Evolutionary conservation across 2,113 vertebrate species (phyloP).

Genomic region (Amblyornis subalaris): DNA sequence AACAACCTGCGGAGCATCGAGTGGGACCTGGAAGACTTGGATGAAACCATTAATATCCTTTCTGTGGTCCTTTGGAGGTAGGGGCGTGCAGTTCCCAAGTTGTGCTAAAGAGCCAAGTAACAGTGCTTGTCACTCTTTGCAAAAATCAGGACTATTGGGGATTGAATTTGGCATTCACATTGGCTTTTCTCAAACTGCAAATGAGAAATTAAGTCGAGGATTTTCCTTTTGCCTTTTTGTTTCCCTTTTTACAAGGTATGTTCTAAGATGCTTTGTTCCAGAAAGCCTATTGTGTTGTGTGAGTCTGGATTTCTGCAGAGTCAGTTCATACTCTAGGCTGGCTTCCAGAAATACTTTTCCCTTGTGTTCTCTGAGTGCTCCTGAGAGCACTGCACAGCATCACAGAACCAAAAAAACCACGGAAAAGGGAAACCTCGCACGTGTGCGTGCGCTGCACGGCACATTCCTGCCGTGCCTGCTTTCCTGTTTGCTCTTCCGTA

Average conservation of each 20-base stretch:
- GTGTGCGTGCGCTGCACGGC: fast-evolving
- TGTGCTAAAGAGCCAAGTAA: not conserved
- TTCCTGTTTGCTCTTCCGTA: not conserved
- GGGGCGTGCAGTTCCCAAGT: fast-evolving
- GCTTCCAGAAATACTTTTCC: conserved; percentile 2
- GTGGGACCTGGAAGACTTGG: conserved; percentile 97
- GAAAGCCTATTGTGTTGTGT: not conserved
- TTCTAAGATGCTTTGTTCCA: not conserved
- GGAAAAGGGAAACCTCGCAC: not conserved
- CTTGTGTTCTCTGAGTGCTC: not conserved
- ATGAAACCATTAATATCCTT: conserved; percentile 99
- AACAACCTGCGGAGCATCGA: conserved; percentile 97
- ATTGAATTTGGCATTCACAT: not conserved
- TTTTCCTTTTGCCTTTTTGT: not conserved
- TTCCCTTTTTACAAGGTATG: not conserved
- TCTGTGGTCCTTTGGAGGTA: not conserved
- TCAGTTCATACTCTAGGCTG: not conserved
- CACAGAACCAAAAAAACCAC: not conserved
- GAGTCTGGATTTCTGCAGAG: not conserved
- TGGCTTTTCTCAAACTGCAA: not conserved
- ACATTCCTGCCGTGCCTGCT: not conserved
- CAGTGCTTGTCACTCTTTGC: not conserved
- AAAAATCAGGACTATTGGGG: not conserved
- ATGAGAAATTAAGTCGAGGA: not conserved
- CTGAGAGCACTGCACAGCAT: fast-evolving